Evolutionary conservation across 1,140 invertebrate species (phyloP), one percentile per base, ranked within the genome.

Genomic region (Drosophila carrolli): DNA sequence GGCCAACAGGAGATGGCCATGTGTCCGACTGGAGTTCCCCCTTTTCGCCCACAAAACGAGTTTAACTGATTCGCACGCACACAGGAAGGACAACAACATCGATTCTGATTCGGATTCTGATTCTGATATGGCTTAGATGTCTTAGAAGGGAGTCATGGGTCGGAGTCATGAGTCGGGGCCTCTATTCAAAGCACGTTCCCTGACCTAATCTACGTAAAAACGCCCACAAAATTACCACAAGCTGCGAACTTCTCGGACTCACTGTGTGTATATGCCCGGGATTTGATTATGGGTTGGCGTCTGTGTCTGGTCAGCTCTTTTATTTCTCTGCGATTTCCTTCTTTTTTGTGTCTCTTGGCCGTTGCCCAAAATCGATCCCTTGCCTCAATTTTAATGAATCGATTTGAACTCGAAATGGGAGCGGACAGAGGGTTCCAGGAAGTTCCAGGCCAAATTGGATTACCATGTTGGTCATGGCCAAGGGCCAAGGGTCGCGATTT

Each of bases 201-300:
- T 90, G 86, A 91, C 90, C 90, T 91, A 90, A 91, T 91, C 89
- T 88, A 75, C 80, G 78, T 75, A 88, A 89, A 73, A 82, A 91
- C 90, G 86, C 90, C 90, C 90, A 91, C 90, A 86, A 91, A 91
- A 90, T 91, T 91, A 84, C 90, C 85, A 81, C 88, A 91, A 91
- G 83, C 88, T 88, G 88, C 73, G 83, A 86, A 76, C 78, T 86
- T 61, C 74, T 85, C 67, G 44, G 72, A 43, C 78, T 41, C 47
- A 58, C 43, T 66, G 38, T 58, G 44, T 54, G 10, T 58, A 16
- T 70, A 14, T 63, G 59, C 43, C 41, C 32, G 40, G 23, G 51
- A 59, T 75, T 67, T 75, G 73, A 75, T 75, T 68, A 79, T 79
- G 58, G 58, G 54, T 60, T 51, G 78, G 47, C 65, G 55, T 71